Conservation (phyloP, 2,888 invertebrate species). For the Orchesella flavescens region DNA sequence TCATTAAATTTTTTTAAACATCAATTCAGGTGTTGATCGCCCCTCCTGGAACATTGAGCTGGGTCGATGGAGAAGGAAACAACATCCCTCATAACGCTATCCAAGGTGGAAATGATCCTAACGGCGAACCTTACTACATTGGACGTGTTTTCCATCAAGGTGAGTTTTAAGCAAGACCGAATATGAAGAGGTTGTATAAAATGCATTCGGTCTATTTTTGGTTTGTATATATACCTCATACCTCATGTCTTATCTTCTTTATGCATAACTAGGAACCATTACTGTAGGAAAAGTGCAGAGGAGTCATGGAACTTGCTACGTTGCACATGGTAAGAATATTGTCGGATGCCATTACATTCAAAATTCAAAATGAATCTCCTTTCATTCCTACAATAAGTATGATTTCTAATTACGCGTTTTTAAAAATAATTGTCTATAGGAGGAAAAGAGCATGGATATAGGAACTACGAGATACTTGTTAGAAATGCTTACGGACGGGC, state of each 20-base stretch:
- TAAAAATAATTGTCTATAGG: too few species aligned
- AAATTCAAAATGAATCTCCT: not conserved
- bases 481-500: conserved; percentile 62
- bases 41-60: conserved; percentile 62
- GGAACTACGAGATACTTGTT: conserved; percentile 64
- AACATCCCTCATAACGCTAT: conserved; percentile 58
- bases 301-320: conserved; percentile 61
- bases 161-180: too few species aligned
- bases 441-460: conserved; percentile 57
- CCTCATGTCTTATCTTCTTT: too few species aligned
- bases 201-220: too few species aligned
- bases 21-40: conserved; percentile 61
- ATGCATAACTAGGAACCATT: conserved; percentile 47
- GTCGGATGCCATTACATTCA: too few species aligned
- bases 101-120: conserved; percentile 53
- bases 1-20: too few species aligned
- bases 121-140: conserved; percentile 59
- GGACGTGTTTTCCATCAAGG: conserved; percentile 54
- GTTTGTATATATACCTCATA: too few species aligned
- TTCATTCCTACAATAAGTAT: too few species aligned
- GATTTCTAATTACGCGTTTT: too few species aligned
- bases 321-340: conserved; percentile 54
- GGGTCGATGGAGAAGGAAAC: conserved; percentile 53
- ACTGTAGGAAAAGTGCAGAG: conserved; percentile 64
- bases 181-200: too few species aligned